phyloP scores from a whole-genome alignment of 2,113 vertebrate species.

The Elgaria multicarinata region DNA sequence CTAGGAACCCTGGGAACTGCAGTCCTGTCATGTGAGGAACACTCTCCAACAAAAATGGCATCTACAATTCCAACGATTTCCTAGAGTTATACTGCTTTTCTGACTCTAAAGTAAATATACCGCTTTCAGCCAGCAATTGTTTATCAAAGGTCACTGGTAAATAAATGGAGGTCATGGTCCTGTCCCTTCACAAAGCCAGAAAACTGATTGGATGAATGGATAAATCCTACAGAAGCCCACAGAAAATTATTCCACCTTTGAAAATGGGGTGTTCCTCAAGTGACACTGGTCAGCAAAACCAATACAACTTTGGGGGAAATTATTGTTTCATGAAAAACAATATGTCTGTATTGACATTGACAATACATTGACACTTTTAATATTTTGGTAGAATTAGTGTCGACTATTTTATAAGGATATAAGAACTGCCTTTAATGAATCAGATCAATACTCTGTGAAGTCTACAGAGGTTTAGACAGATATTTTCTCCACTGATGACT shows the following conservation, averaged over 20 bases:
- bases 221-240: background rate
- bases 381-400: constrained; percentile 16
- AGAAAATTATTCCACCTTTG: background rate
- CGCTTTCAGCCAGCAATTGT: background rate
- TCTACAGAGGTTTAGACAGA: background rate
- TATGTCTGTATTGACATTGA: background rate
- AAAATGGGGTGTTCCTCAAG: background rate
- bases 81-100: background rate
- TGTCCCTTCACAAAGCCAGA: background rate
- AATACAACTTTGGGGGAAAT: background rate
- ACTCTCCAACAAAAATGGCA: background rate
- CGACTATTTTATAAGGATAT: background rate
- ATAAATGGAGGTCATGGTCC: background rate
- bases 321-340: constrained; percentile 18
- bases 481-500: background rate
- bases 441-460: background rate
- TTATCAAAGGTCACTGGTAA: background rate
- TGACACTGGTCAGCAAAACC: background rate
- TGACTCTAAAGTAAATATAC: background rate
- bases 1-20: background rate
- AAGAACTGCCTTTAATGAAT: background rate
- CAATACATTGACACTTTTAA: background rate
- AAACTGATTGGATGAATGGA: background rate
- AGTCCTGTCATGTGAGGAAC: background rate
- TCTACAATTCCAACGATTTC: background rate